Percentiles rank a stretch among this genome's conserved stretches.
phyloP scores from a whole-genome alignment of 1,140 invertebrate species.

The Cardiocondyla obscurior region DNA sequence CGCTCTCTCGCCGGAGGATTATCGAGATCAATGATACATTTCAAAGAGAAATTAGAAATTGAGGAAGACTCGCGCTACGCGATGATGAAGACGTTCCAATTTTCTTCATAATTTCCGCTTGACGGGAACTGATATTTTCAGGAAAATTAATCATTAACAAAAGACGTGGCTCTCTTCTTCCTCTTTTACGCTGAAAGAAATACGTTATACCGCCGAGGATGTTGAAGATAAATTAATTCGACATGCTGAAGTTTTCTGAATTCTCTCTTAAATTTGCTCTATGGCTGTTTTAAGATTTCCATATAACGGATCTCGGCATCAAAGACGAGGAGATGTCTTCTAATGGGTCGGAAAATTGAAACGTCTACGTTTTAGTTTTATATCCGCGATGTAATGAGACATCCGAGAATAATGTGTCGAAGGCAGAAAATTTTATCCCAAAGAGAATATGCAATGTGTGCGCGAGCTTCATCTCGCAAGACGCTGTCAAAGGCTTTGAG shows the following conservation, averaged over 20 bases:
- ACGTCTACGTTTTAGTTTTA: neutral
- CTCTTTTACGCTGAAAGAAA: neutral
- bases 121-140: neutral
- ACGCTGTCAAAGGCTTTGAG: neutral
- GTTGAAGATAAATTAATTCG: neutral
- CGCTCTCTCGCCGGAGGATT: neutral
- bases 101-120: slow-evolving; percentile 21
- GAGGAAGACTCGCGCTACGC: neutral
- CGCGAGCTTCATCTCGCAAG: neutral
- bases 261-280: neutral
- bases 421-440: neutral
- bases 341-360: slow-evolving; percentile 13
- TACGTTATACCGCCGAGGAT: neutral
- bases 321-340: neutral
- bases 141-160: neutral
- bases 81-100: slow-evolving; percentile 4
- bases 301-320: neutral
- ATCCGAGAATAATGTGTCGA: neutral
- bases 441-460: neutral
- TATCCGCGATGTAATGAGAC: neutral
- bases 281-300: neutral
- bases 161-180: neutral
- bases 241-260: neutral
- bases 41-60: slow-evolving; percentile 32
- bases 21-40: slow-evolving; percentile 25